phyloP scores from a whole-genome alignment of 2,797 vertebrate species.

The Lutra lutra region DNA sequence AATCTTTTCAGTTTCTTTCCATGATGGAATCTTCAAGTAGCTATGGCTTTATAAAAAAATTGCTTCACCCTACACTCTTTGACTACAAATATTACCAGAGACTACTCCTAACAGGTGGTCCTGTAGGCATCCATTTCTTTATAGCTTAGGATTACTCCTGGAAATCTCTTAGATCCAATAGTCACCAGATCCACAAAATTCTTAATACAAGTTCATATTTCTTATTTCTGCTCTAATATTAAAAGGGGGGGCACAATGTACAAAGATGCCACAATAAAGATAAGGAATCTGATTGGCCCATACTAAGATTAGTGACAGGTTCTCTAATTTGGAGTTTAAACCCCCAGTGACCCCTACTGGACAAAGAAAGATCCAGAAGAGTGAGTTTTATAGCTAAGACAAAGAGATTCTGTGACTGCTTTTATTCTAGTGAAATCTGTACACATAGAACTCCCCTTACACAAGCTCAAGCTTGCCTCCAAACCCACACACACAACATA shows the following conservation, averaged over 20 bases:
- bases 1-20: not conserved
- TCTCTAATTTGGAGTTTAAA: constrained; percentile 45
- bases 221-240: constrained; percentile 32
- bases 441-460: constrained; percentile 10
- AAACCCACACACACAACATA: not conserved
- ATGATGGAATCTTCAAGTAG: not conserved
- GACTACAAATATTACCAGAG: not conserved
- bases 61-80: not conserved
- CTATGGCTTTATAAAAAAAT: not conserved
- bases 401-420: constrained; percentile 42
- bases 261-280: constrained; percentile 35
- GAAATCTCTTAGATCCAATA: not conserved
- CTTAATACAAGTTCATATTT: not conserved
- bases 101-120: not conserved
- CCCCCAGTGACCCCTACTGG: constrained; percentile 72
- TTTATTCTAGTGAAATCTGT: constrained; percentile 54
- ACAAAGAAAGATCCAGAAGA: constrained; percentile 55
- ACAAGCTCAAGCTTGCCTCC: constrained; percentile 47
- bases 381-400: constrained; percentile 48
- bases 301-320: not conserved
- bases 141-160: not conserved
- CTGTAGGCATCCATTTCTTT: not conserved
- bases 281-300: not conserved
- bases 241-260: not conserved
- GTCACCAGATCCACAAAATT: not conserved